Conservation (phyloP, 2,797 vertebrate genomes). For the Merluccius polli region DNA sequence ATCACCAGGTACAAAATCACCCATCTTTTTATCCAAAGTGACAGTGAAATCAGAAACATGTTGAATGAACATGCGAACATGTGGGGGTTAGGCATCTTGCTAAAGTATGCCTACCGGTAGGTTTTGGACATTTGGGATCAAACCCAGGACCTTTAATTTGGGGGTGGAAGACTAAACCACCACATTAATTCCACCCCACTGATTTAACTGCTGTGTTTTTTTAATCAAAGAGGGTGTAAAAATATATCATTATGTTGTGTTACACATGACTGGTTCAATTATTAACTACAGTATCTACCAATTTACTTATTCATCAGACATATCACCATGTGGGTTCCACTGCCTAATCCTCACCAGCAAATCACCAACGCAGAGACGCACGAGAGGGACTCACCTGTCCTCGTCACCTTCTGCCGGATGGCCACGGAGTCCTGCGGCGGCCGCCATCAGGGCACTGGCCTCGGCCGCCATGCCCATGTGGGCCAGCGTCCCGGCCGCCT, state of each 20-base stretch:
- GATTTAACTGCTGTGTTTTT: not conserved
- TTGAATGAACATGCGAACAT: no score
- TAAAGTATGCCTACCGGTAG: not conserved
- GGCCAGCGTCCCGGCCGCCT: conserved; percentile 9
- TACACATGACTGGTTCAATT: no score
- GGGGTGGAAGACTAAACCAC: no score
- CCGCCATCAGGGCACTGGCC: conserved; percentile 68
- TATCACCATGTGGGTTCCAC: no score
- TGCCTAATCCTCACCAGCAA: not conserved
- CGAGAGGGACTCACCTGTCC: conserved; percentile 84
- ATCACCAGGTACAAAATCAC: not conserved
- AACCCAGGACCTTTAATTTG: not conserved
- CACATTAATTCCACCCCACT: no score
- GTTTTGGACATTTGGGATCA: not conserved
- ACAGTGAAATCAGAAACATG: no score
- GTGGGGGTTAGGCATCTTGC: no score
- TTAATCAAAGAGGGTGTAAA: not conserved
- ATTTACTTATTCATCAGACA: no score
- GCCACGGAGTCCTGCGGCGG: conserved; percentile 80
- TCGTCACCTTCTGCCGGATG: conserved; percentile 89
- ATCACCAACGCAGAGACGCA: not conserved
- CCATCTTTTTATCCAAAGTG: no score
- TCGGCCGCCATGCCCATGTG: conserved; percentile 68
- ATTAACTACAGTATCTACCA: no score
- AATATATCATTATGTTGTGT: no score